Conservation (phyloP, 2,797 vertebrate genomes). For the Luscinia megarhynchos region DNA sequence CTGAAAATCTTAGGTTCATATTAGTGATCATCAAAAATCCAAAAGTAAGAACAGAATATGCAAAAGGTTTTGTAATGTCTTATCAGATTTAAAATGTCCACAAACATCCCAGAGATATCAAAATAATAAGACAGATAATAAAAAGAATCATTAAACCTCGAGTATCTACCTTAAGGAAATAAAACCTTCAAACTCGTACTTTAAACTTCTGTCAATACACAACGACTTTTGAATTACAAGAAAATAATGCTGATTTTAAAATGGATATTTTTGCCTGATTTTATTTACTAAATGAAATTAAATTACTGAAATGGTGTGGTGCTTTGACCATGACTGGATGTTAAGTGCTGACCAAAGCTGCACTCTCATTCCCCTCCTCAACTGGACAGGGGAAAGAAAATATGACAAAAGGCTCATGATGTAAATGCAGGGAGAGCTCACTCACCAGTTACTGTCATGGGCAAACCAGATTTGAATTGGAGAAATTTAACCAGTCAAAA, state of each 20-base stretch:
- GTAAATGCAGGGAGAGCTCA: not conserved
- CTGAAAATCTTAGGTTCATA: not conserved
- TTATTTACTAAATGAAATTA: not conserved
- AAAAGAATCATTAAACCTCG: not conserved
- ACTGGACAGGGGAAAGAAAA: not conserved
- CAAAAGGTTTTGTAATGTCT: not conserved
- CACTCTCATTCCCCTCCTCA: not conserved
- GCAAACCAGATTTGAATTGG: not conserved
- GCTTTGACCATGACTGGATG: not conserved
- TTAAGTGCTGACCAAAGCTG: not conserved
- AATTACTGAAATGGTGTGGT: not conserved
- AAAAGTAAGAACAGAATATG: not conserved
- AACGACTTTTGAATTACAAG: not conserved
- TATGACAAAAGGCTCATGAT: not conserved
- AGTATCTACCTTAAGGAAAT: not conserved
- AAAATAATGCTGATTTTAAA: not conserved
- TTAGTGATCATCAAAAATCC: not conserved
- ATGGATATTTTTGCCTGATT: not conserved
- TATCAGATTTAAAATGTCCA: not conserved
- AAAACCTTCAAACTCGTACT: not conserved
- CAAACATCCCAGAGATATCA: not conserved
- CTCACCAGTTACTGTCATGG: not conserved
- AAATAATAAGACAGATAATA: not conserved
- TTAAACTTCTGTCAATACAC: not conserved
- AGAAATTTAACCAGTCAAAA: not conserved